A percentile compares a stretch with the other conserved stretches of the same genome.
Evolutionary conservation across 2,797 vertebrate genomes (phyloP).

Genomic region (Chromis chromis): DNA sequence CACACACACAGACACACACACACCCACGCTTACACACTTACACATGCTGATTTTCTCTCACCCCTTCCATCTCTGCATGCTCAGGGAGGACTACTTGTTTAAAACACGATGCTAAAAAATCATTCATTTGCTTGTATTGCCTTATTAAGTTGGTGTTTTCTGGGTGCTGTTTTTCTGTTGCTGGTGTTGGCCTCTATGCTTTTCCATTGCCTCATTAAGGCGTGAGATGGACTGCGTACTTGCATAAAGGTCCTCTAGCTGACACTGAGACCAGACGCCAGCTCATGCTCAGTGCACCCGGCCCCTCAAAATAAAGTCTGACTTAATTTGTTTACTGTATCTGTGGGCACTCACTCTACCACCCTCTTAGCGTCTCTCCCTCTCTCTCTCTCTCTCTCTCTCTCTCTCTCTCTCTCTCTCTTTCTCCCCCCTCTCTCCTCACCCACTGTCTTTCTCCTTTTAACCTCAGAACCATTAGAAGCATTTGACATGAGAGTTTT

Average conservation of each 20-base stretch:
- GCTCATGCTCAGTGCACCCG: constrained; percentile 73
- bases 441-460: constrained; percentile 69
- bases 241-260: constrained; percentile 76
- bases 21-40: constrained; percentile 62
- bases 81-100: constrained; percentile 75
- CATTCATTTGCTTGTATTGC: constrained; percentile 78
- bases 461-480: constrained; percentile 73
- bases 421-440: constrained; percentile 44
- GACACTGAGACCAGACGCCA: constrained; percentile 79
- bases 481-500: constrained; percentile 71
- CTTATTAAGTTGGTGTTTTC: constrained; percentile 79
- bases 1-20: constrained; percentile 34
- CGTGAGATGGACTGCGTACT: constrained; percentile 67
- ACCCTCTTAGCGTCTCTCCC: constrained; percentile 52
- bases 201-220: constrained; percentile 83
- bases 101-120: constrained; percentile 79
- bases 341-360: constrained; percentile 69
- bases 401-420: too few relatives aligned
- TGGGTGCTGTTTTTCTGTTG: constrained; percentile 71
- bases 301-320: constrained; percentile 82
- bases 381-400: constrained; percentile 30
- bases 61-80: constrained; percentile 69
- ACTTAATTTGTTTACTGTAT: constrained; percentile 85
- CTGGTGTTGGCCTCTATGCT: constrained; percentile 53
- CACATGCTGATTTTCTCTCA: constrained; percentile 77